Conservation (phyloP, 2,113 vertebrate species). For the Gymnocephalus cernua region DNA sequence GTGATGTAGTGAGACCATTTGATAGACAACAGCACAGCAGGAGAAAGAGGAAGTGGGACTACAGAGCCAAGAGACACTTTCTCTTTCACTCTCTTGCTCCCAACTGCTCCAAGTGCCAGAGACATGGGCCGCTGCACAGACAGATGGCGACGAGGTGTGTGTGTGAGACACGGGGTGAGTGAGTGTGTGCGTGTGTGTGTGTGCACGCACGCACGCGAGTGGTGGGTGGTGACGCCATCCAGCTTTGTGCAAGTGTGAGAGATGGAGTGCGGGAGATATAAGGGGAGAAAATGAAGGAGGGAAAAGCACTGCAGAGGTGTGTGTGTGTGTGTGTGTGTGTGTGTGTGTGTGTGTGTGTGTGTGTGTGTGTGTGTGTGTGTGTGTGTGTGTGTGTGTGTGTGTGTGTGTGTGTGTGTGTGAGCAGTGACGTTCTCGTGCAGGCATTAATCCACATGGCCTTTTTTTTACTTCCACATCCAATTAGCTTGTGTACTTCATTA, state of each 20-base stretch:
- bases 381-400: slow-evolving; percentile 29
- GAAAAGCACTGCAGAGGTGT: slow-evolving; percentile 44
- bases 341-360: slow-evolving; percentile 24
- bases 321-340: slow-evolving; percentile 34
- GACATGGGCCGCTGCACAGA: slow-evolving; percentile 78
- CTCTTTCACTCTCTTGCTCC: slow-evolving; percentile 66
- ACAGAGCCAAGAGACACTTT: slow-evolving; percentile 72
- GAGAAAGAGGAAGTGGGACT: slow-evolving; percentile 59
- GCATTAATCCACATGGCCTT: slow-evolving; percentile 35
- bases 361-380: background rate
- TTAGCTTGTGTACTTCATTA: slow-evolving; percentile 56
- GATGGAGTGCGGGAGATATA: slow-evolving; percentile 55
- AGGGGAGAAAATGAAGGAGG: slow-evolving; percentile 42
- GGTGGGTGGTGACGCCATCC: slow-evolving; percentile 70
- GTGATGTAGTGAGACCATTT: slow-evolving; percentile 59
- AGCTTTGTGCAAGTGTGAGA: slow-evolving; percentile 60
- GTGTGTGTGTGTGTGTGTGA: background rate
- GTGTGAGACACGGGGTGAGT: background rate
- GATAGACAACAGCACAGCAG: slow-evolving; percentile 71
- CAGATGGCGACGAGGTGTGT: slow-evolving; percentile 77
- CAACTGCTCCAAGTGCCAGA: slow-evolving; percentile 76
- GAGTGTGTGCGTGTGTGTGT: slow-evolving; percentile 17
- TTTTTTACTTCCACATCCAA: slow-evolving; percentile 14
- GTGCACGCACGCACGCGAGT: slow-evolving; percentile 1
- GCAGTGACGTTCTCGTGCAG: slow-evolving; percentile 27